Base-by-base conservation (phyloP, 2,888 invertebrate genomes). In the Epinotia nisella region DNA sequence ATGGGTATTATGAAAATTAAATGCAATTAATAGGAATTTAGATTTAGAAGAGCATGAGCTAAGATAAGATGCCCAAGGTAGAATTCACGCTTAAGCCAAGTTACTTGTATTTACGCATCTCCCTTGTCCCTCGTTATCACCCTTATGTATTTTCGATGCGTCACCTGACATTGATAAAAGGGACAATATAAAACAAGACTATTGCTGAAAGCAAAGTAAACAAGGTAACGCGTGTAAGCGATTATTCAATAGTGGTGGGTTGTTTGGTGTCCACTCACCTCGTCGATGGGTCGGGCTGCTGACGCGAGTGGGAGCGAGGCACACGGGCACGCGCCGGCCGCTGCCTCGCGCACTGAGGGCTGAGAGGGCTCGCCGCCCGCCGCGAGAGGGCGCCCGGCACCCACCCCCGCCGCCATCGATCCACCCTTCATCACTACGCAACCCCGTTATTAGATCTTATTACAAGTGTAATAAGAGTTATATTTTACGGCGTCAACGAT, bases 341-440 rank as follows among this genome's bases (percentile, higher is more conserved):
- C 75, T 79, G 81, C 80, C 83, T 81, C 82, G 85, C 87, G 82
- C 81, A 89, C 89, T 90, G 88, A 74, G 82, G 80, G 70, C 49
- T n/a, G 7, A 45, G 74, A 66, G 64, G 60, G 39, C 76, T 76
- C 70, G 49, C 76, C 74, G 71, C 78, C 76, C 78, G 76, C 78
- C 84, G 80, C 79, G 78, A 86, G 88, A 83, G 86, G 87, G 83
- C 87, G 84, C 83, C 79, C 79, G 82, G n/a, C 49, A 7, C n/a
- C 65, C 29, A 65, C 17, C 78, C 84, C 82, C 84, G 78, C 81
- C 76, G 78, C 82, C 89, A 92, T 92, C 92, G 92, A 92, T 92
- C 92, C 89, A 87, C 87, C 87, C 88, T 84, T 79, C 80, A 75
- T 70, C 74, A 70, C 71, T 64, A 74, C 58, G 75, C 75, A 71